phyloP scores from a whole-genome alignment of 2,113 vertebrate genomes.

The Eleginops maclovinus region DNA sequence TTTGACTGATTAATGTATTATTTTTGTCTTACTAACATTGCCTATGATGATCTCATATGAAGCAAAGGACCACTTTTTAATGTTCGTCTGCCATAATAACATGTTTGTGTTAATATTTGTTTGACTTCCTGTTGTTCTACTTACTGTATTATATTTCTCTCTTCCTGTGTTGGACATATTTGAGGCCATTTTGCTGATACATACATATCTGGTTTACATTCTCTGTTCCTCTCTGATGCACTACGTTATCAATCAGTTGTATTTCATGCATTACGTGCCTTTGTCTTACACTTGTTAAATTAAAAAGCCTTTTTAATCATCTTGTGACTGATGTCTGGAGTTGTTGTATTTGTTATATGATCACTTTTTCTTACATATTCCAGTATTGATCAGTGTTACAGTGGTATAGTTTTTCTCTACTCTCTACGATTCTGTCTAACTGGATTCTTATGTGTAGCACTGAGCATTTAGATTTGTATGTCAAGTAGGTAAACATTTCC shows the following conservation, averaged over 20 bases:
- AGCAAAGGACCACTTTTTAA: slow-evolving; percentile 57
- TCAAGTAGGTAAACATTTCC: too few species aligned
- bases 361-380: not conserved
- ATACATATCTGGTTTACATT: slow-evolving; percentile 64
- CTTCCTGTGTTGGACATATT: slow-evolving; percentile 40
- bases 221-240: slow-evolving; percentile 54
- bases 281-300: slow-evolving; percentile 77
- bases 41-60: slow-evolving; percentile 38
- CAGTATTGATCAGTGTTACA: not conserved
- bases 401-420: too few species aligned
- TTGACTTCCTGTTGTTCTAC: slow-evolving; percentile 22
- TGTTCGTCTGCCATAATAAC: slow-evolving; percentile 55
- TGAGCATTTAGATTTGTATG: too few species aligned
- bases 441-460: too few species aligned
- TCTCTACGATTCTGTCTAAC: too few species aligned
- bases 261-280: slow-evolving; percentile 73
- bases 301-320: slow-evolving; percentile 77
- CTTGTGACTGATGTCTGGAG: not conserved
- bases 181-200: slow-evolving; percentile 49
- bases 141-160: slow-evolving; percentile 28
- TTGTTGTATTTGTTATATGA: not conserved
- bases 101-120: slow-evolving; percentile 36
- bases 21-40: slow-evolving; percentile 43
- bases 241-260: slow-evolving; percentile 61
- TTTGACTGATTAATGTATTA: slow-evolving; percentile 50